Conservation (phyloP, 2,888 invertebrate species). For the Eupithecia centaureata region DNA sequence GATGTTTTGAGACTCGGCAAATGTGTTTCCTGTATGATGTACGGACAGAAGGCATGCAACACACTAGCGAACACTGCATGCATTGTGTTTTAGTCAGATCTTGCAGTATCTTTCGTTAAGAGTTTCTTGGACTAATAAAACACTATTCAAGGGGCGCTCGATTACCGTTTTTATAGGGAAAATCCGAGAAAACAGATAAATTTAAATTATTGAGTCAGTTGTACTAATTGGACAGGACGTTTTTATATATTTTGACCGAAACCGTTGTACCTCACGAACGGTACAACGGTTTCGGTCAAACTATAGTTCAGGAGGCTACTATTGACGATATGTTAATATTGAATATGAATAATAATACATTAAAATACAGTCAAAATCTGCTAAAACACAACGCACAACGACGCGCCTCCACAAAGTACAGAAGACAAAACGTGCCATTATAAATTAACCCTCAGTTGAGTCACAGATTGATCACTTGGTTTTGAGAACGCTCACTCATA, state of each 20-base stretch:
- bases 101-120: background rate
- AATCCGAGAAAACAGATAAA: background rate
- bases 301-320: background rate
- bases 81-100: slow-evolving; percentile 55
- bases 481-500: background rate
- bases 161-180: background rate
- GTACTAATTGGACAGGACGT: background rate
- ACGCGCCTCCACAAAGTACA: slow-evolving; percentile 6
- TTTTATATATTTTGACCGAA: too few relatives aligned
- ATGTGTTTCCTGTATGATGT: background rate
- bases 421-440: background rate
- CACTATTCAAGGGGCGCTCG: background rate
- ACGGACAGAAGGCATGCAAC: slow-evolving; percentile 58
- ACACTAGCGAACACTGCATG: slow-evolving; percentile 57
- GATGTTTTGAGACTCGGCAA: background rate
- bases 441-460: background rate
- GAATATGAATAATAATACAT: background rate
- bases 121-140: background rate
- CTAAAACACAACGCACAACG: slow-evolving; percentile 55
- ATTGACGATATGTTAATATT: background rate
- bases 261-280: too few relatives aligned
- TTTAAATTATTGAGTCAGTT: background rate
- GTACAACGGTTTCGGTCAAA: too few relatives aligned
- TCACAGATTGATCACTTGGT: background rate
- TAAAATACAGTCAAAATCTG: slow-evolving; percentile 13